phyloP scores from a whole-genome alignment of 2,888 invertebrate genomes.

The Norana najaformis region DNA sequence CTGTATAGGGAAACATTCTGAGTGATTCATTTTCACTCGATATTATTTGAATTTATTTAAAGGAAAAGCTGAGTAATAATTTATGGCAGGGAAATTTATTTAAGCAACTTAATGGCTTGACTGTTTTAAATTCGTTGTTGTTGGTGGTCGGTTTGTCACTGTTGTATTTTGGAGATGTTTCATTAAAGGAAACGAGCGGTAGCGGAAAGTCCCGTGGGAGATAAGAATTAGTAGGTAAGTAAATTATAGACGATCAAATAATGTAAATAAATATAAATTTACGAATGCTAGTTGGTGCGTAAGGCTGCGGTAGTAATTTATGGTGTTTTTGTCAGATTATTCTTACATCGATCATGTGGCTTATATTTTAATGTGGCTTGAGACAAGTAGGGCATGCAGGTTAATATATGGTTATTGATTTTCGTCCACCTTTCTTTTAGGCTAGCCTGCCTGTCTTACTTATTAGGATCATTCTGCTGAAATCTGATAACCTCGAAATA shows the following conservation, averaged over 20 bases:
- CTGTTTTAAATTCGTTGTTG: not conserved
- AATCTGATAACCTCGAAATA: no score
- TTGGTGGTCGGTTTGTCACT: not conserved
- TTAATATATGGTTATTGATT: not conserved
- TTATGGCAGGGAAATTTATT: not conserved
- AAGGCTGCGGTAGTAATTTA: not conserved
- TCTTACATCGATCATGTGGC: not conserved
- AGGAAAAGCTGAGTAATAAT: not conserved
- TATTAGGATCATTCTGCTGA: no score
- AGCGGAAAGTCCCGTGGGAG: not conserved
- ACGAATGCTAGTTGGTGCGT: not conserved
- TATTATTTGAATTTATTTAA: not conserved
- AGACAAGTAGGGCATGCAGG: not conserved
- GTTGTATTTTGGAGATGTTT: not conserved
- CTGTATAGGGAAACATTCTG: not conserved
- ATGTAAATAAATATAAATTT: no score
- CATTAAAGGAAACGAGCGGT: not conserved
- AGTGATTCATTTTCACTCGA: not conserved
- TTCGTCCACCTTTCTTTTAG: not conserved
- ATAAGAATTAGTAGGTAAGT: not conserved
- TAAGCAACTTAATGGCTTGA: not conserved
- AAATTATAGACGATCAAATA: not conserved
- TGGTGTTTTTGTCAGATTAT: not conserved
- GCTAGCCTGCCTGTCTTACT: not conserved
- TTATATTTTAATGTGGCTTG: not conserved